These are phyloP conservation scores for Lordiphosa collinella DNA, from an alignment of 1,140 invertebrate species.

Conservation along the genomic window DNA sequence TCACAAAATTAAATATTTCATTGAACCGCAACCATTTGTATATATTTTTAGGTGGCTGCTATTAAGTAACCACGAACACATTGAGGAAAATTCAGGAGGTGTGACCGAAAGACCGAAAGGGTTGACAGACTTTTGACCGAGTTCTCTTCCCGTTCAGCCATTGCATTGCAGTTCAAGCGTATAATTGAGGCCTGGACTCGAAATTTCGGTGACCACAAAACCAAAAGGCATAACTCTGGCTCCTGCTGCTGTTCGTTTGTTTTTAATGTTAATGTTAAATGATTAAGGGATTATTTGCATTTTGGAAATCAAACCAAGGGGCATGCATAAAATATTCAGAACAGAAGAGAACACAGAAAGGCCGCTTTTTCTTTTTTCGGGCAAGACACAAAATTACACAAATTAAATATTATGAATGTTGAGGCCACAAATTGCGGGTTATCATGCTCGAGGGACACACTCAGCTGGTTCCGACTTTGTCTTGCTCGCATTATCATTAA, in stretches of 20 bases:
- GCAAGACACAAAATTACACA: constrained; percentile 44
- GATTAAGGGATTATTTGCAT: constrained; percentile 64
- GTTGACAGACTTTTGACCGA: constrained; percentile 68
- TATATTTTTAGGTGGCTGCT: constrained; percentile 11
- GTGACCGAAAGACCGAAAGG: constrained; percentile 62
- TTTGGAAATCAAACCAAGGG: constrained; percentile 49
- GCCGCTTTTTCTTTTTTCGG: constrained; percentile 19
- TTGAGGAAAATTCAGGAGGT: constrained; percentile 48
- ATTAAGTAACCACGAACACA: constrained; percentile 19
- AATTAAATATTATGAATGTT: constrained; percentile 46
- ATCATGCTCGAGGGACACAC: constrained; percentile 60
- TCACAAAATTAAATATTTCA: constrained; percentile 29
- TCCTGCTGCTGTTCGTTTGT: background rate
- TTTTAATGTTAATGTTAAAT: constrained; percentile 37
- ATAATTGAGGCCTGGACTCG: constrained; percentile 49
- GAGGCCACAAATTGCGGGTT: constrained; percentile 63
- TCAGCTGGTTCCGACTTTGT: constrained; percentile 46
- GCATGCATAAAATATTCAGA: constrained; percentile 33
- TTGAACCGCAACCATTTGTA: constrained; percentile 31
- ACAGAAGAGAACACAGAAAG: constrained; percentile 1
- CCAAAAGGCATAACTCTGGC: background rate
- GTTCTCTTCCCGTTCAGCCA: constrained; percentile 28
- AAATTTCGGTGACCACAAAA: background rate
- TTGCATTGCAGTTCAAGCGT: constrained; percentile 45
- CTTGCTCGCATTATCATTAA: constrained; percentile 27